Percentiles rank a stretch among this genome's conserved stretches.
Evolutionary conservation across 2,113 vertebrate genomes (phyloP).

Genomic region (Willisornis vidua): DNA sequence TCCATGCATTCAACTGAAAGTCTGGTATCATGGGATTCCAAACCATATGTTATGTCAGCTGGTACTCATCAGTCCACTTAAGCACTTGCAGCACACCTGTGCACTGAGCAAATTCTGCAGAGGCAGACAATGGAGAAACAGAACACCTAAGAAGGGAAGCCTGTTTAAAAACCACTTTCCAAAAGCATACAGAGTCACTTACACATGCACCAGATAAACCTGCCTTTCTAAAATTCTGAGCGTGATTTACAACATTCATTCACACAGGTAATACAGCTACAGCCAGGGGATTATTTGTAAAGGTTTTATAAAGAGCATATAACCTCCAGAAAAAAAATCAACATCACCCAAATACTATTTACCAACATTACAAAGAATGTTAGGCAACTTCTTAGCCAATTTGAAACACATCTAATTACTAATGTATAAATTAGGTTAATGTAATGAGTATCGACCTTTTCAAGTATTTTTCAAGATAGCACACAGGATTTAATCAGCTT

Average conservation of each 20-base stretch:
- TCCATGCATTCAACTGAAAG: not conserved
- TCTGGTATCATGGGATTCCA: not conserved
- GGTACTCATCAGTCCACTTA: not conserved
- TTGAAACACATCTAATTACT: not conserved
- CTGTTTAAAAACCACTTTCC: not conserved
- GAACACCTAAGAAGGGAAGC: conserved; percentile 26
- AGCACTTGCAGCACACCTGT: not conserved
- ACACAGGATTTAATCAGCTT: not conserved
- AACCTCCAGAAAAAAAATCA: not conserved
- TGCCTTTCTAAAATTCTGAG: not conserved
- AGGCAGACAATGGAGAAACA: not conserved
- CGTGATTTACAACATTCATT: not conserved
- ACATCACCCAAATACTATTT: not conserved
- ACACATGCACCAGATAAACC: not conserved
- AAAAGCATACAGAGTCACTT: not conserved
- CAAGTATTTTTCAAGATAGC: not conserved
- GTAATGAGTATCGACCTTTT: not conserved
- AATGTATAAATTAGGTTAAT: not conserved
- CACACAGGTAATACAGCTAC: not conserved
- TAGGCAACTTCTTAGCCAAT: not conserved
- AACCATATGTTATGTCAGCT: not conserved
- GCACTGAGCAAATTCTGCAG: not conserved
- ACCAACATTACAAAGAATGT: not conserved
- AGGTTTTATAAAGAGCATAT: not conserved
- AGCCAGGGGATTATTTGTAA: not conserved